Evolutionary conservation across 2,888 invertebrate genomes (phyloP).

Genomic region (Pheosia gnoma): DNA sequence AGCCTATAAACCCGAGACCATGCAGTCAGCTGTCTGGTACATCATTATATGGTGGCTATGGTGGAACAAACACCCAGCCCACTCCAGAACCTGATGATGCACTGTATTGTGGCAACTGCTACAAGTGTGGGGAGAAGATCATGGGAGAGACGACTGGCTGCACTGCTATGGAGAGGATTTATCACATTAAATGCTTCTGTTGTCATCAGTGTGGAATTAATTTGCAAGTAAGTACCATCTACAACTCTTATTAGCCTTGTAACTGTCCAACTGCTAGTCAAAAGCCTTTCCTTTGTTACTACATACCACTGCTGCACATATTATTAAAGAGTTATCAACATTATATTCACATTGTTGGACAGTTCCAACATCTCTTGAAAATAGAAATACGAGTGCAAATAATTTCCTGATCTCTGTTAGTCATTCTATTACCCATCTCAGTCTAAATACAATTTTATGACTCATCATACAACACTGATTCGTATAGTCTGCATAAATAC

Average conservation of each 20-base stretch:
- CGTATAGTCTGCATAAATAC: too few relatives aligned
- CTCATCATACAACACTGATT: background rate
- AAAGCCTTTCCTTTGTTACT: too few relatives aligned
- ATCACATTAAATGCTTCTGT: constrained; percentile 97
- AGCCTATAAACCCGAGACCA: constrained; percentile 85
- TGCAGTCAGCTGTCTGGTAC: constrained; percentile 85
- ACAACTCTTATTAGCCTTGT: too few relatives aligned
- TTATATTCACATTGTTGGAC: too few relatives aligned
- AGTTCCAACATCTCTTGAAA: too few relatives aligned
- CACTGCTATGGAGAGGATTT: constrained; percentile 98
- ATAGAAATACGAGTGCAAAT: background rate
- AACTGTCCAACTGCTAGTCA: too few relatives aligned
- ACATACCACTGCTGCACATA: too few relatives aligned
- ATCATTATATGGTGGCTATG: constrained; percentile 84
- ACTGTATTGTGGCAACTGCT: constrained; percentile 94
- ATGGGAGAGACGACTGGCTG: constrained; percentile 98
- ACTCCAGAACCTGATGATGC: constrained; percentile 89
- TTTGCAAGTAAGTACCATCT: constrained; percentile 81
- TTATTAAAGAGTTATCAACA: too few relatives aligned
- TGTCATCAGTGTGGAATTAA: constrained; percentile 96
- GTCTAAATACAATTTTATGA: background rate
- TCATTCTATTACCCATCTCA: background rate
- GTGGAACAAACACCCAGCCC: constrained; percentile 91
- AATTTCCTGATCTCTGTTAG: background rate
- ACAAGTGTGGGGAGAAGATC: constrained; percentile 95